Conservation (phyloP, 2,797 vertebrate species). For the Aulostomus chinensis region DNA sequence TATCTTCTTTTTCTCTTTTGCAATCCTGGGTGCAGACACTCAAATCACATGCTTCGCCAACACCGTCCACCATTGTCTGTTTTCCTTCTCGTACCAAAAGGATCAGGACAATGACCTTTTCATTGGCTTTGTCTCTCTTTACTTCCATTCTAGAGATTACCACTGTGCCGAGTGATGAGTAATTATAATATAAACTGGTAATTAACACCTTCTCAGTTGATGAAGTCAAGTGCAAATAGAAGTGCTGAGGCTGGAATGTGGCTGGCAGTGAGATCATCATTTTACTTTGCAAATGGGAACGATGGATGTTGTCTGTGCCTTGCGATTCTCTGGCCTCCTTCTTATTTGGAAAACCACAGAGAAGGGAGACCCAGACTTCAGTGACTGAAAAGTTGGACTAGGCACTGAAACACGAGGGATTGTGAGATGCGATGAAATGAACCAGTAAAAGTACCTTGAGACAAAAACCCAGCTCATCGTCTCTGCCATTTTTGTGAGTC, state of each 20-base stretch:
- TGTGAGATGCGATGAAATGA: conserved; percentile 66
- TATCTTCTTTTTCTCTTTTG: no score
- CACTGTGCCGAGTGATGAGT: conserved; percentile 44
- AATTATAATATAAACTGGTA: conserved; percentile 71
- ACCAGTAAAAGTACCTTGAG: conserved; percentile 47
- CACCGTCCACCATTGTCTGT: conserved; percentile 46
- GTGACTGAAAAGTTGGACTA: conserved; percentile 48
- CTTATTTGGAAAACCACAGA: conserved; percentile 68
- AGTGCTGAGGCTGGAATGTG: conserved; percentile 38
- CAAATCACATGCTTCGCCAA: conserved; percentile 20
- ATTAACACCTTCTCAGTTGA: conserved; percentile 78
- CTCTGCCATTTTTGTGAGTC: no score
- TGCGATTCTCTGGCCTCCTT: conserved; percentile 30
- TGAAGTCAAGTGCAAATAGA: conserved; percentile 56
- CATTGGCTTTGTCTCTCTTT: no score
- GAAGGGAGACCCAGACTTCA: conserved; percentile 52
- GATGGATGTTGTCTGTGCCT: conserved; percentile 60
- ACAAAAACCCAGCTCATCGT: conserved; percentile 46
- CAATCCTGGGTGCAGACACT: no score
- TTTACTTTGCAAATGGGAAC: conserved; percentile 51
- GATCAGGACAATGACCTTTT: no score
- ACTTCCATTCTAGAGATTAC: conserved; percentile 20
- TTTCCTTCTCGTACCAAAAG: conserved; percentile 47
- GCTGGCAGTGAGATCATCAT: conserved; percentile 65
- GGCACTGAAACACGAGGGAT: conserved; percentile 56